Conservation (phyloP, 2,888 invertebrate genomes). For the Ichneumoninae sp. region DNA sequence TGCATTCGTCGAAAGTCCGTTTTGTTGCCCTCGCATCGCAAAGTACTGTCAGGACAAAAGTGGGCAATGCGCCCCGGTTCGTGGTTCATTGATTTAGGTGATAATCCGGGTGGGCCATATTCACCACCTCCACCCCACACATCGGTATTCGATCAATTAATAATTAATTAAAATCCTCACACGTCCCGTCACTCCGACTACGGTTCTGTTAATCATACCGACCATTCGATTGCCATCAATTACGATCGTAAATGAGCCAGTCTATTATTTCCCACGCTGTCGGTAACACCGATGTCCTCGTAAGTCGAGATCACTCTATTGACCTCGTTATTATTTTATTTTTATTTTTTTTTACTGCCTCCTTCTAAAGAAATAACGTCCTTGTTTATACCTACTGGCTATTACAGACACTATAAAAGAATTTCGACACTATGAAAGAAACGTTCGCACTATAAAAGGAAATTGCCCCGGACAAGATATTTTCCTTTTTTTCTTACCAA, state of each 20-base stretch:
- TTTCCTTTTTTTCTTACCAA: neutral
- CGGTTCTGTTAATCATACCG: neutral
- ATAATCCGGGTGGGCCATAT: neutral
- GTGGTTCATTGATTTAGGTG: neutral
- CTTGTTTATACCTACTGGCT: conserved; percentile 10
- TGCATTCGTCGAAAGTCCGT: neutral
- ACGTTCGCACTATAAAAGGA: conserved; percentile 32
- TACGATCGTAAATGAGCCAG: conserved; percentile 12
- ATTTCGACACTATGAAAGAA: neutral
- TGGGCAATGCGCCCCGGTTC: neutral
- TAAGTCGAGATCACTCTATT: conserved; percentile 24
- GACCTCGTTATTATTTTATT: conserved; percentile 12
- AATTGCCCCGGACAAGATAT: conserved; percentile 13
- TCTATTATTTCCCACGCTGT: conserved; percentile 17
- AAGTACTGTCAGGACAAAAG: neutral
- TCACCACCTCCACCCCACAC: too few species aligned
- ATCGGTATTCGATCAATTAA: neutral
- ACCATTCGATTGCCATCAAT: neutral
- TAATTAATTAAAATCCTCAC: neutral
- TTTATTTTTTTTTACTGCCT: neutral
- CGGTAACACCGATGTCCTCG: conserved; percentile 33
- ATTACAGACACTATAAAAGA: neutral
- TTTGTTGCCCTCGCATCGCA: neutral
- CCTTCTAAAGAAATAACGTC: conserved; percentile 15
- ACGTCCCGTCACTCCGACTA: neutral